Evolutionary conservation across 2,797 vertebrate genomes (phyloP).

Genomic region (Tokudaia tokunoshimensis): DNA sequence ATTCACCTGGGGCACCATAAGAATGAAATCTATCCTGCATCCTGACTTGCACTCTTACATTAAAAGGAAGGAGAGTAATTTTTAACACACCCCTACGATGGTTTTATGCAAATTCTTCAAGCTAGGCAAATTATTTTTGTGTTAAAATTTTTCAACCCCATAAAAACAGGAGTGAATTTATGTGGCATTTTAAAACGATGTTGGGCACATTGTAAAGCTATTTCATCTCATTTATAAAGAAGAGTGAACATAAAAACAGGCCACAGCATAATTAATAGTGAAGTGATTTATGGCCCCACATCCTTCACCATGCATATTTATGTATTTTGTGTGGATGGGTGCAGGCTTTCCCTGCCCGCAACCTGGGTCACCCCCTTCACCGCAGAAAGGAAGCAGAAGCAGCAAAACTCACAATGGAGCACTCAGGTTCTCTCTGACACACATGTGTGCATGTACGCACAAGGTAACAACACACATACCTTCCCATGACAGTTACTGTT

Average conservation of each 20-base stretch:
- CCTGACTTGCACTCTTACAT: slow-evolving; percentile 74
- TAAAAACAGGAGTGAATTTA: slow-evolving; percentile 84
- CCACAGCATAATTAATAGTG: slow-evolving; percentile 82
- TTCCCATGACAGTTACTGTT: not conserved
- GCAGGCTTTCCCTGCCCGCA: not conserved
- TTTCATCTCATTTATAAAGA: slow-evolving; percentile 84
- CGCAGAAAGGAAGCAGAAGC: not conserved
- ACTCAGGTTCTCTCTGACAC: not conserved
- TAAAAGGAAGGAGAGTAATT: slow-evolving; percentile 79
- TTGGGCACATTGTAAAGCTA: slow-evolving; percentile 84
- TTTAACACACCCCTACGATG: slow-evolving; percentile 81
- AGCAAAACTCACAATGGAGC: not conserved
- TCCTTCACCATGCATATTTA: slow-evolving; percentile 69
- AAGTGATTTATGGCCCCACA: slow-evolving; percentile 78
- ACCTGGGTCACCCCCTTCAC: not conserved
- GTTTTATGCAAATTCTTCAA: slow-evolving; percentile 84
- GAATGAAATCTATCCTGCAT: slow-evolving; percentile 80
- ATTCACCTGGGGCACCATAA: slow-evolving; percentile 78
- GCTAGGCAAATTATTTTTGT: slow-evolving; percentile 83
- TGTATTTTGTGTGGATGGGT: slow-evolving; percentile 52
- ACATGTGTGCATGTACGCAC: rapidly evolving
- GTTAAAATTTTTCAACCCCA: slow-evolving; percentile 83
- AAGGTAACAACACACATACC: not conserved
- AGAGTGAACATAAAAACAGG: slow-evolving; percentile 83
- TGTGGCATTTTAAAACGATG: slow-evolving; percentile 83